These are phyloP conservation scores for Dascillus cervinus DNA, from an alignment of 2,888 invertebrate genomes.

Conservation along the genomic window DNA sequence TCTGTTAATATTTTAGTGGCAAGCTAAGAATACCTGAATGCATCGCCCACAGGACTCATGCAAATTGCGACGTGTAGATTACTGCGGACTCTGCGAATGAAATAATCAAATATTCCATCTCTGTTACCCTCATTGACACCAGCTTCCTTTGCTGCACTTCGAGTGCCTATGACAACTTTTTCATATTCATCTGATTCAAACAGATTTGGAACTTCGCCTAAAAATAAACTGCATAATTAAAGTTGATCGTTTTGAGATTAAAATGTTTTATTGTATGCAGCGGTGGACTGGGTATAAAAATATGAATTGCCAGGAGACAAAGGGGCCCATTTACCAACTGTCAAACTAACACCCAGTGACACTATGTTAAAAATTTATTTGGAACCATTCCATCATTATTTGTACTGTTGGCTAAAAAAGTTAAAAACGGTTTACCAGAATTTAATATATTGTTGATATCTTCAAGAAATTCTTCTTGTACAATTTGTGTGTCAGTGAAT, in stretches of 20 bases:
- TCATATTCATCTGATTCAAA: constrained; percentile 83
- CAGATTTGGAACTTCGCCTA: constrained; percentile 85
- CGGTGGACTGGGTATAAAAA: too few relatives aligned
- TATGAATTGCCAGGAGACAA: too few relatives aligned
- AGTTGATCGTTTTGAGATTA: constrained; percentile 1
- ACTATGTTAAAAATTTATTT: too few relatives aligned
- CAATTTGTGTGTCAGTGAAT: constrained; percentile 85
- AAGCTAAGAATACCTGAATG: constrained; percentile 54
- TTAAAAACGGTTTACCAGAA: constrained; percentile 69
- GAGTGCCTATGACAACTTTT: constrained; percentile 67
- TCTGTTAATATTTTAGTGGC: not conserved
- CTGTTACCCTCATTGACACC: constrained; percentile 60
- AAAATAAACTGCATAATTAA: constrained; percentile 4
- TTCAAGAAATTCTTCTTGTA: constrained; percentile 83
- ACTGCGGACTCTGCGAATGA: constrained; percentile 73
- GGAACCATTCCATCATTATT: too few relatives aligned
- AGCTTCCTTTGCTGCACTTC: constrained; percentile 61
- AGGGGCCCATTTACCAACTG: too few relatives aligned
- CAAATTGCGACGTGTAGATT: constrained; percentile 82
- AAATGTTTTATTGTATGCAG: too few relatives aligned
- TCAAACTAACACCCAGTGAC: too few relatives aligned
- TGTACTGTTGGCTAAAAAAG: too few relatives aligned
- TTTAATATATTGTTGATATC: constrained; percentile 89
- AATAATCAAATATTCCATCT: constrained; percentile 78
- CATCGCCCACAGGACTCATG: constrained; percentile 86